Base-by-base conservation (phyloP, 1,140 invertebrate genomes). In the Trichogramma pretiosum region DNA sequence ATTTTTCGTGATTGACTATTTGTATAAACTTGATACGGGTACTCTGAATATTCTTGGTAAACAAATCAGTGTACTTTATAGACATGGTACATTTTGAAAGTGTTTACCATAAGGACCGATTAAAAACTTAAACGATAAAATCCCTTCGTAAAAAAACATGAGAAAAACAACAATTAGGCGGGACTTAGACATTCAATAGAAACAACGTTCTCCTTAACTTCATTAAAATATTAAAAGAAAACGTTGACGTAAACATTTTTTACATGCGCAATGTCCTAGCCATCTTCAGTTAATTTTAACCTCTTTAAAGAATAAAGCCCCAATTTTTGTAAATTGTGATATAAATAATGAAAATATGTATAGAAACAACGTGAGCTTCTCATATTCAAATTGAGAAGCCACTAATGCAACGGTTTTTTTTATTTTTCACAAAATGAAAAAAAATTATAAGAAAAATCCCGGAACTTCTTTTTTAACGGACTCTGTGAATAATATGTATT, bases 321-420 rank as follows among this genome's bases (percentile, higher is more conserved):
- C 56, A 50, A 71, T 64, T 71, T 70, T 69, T 71, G 68, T 71
- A 71, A 70, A 70, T 71, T 71, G 68, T 71, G 68, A 70, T 71
- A 71, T 69, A 70, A 68, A 66, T 70, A 70, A 69, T 62, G 59
- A 68, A 68, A n/a, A 65, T 70, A 59, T 70, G 67, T 67, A 68
- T 68, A 70, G 62, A 52, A 67, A 65, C 58, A 52, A 61, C 60
- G 59, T 55, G 48, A 49, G 42, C 54, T 56, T 54, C 50, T 43
- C 53, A 39, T 34, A 46, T 42, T 41, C 43, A 52, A 50, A 53
- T 55, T 55, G 61, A 61, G 55, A 54, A 62, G 60, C 53, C 53
- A 52, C 53, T 58, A 61, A 61, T 58, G 61, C 59, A 57, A 58
- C 48, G 47, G 52, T 58, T 56, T 56, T 64, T 63, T 64, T n/a